phyloP scores from a whole-genome alignment of 92 coral and sea anemone genomes.

The Porites rus region DNA sequence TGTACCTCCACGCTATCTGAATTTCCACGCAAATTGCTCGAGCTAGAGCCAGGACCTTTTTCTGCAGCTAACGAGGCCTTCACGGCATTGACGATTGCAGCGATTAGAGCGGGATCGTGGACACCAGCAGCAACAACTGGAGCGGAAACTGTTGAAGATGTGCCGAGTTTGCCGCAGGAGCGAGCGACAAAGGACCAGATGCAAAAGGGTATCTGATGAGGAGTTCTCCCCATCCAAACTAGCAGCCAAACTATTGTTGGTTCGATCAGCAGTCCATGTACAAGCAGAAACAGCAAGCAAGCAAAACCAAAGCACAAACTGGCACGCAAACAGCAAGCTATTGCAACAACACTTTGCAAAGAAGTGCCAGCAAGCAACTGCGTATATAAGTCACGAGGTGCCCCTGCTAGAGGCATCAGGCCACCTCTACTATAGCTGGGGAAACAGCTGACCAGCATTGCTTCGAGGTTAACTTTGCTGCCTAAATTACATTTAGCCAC shows the following conservation, averaged over 20 bases:
- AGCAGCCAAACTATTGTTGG: slow-evolving; percentile 16
- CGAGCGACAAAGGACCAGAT: neutral
- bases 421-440: no score
- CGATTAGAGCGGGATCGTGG: no score
- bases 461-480: no score
- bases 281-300: neutral
- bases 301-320: slow-evolving; percentile 3
- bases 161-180: neutral
- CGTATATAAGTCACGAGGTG: neutral
- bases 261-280: slow-evolving; percentile 5
- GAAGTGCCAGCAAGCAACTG: slow-evolving; percentile 35
- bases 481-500: no score
- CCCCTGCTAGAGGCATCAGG: no score
- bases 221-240: neutral
- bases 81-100: no score
- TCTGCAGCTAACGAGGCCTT: no score
- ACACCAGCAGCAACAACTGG: neutral
- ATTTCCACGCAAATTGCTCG: no score
- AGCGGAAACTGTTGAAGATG: no score
- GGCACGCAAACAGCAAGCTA: slow-evolving; percentile 14
- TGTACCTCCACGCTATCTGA: no score
- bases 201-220: neutral
- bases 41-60: no score
- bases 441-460: no score
- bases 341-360: slow-evolving; percentile 9